Base-by-base conservation (phyloP, 1,140 invertebrate genomes). In the Eubasilissa regina region DNA sequence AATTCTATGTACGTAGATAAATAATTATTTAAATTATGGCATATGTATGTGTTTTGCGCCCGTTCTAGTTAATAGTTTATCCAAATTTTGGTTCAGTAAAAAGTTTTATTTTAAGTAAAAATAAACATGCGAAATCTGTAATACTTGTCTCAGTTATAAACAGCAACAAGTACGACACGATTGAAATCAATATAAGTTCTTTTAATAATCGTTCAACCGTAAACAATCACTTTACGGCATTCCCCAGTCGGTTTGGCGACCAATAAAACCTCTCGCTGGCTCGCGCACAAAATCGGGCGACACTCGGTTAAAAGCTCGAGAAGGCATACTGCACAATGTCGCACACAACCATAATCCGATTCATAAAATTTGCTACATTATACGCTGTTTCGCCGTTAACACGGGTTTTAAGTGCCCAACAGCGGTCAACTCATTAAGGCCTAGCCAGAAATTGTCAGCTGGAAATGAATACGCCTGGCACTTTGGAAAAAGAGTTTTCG, bases 311-410 rank as follows among this genome's bases (percentile, higher is more conserved):
- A 68, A 68, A 68, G 64, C 43, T 12, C 45, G 7, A 10, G 10
- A 11, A 62, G 35, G 60, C 13, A 44, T 9, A 19, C 43, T n/a
- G 35, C 17, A 17, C 64, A 47, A 17, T 68, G 45, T 47, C 64
- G 19, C 64, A 35, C 64, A 35, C n/a, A 47, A 44, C 47, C 21
- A 73, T 25, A 73, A 73, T 73, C 68, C 68, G 25, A 73, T 73
- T 73, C 68, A 73, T 53, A 55, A 73, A 73, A 73, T 73, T 73
- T 73, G 68, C 68, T 53, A 73, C 68, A 73, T 73, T 73, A 73
- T 55, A 48, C 51, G 68, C 48, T 51, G 68, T 43, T 21, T 35
- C 21, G 48, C 25, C 47, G 48, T 73, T 73, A 73, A 73, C 68
- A 73, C 48, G 68, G 68, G 19, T 55, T 73, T 73, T 73, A 73